Conservation (phyloP, 1,140 invertebrate genomes). For the Ectropis grisescens region DNA sequence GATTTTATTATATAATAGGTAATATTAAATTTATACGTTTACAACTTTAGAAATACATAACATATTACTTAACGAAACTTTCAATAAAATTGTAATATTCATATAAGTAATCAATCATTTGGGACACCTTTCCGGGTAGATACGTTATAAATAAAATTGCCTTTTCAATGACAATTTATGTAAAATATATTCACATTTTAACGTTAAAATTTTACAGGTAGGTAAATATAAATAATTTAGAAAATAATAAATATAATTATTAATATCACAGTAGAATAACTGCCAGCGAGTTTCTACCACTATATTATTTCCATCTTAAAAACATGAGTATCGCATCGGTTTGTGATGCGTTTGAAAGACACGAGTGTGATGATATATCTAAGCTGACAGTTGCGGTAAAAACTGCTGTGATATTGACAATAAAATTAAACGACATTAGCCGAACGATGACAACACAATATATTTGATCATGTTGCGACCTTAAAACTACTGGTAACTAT, state of each 20-base stretch:
- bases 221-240: slow-evolving; percentile 53
- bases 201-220: slow-evolving; percentile 33
- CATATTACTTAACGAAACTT: slow-evolving; percentile 31
- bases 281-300: slow-evolving; percentile 43
- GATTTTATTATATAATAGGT: too few relatives aligned
- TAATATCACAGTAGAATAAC: slow-evolving; percentile 67
- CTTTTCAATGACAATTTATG: slow-evolving; percentile 48
- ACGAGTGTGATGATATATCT: slow-evolving; percentile 1
- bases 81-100: slow-evolving; percentile 38
- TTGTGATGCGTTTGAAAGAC: too few relatives aligned
- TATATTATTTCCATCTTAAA: neutral
- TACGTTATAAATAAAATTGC: slow-evolving; percentile 50
- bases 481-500: slow-evolving; percentile 65
- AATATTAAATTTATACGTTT: slow-evolving; percentile 11
- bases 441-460: slow-evolving; percentile 33
- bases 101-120: slow-evolving; percentile 47
- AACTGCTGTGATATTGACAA: slow-evolving; percentile 68
- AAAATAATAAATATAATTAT: slow-evolving; percentile 63
- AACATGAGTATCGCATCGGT: too few relatives aligned
- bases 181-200: slow-evolving; percentile 47
- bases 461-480: slow-evolving; percentile 36
- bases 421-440: slow-evolving; percentile 27
- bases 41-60: slow-evolving; percentile 2
- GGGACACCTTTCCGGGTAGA: slow-evolving; percentile 53
- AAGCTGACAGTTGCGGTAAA: slow-evolving; percentile 46